These are phyloP conservation scores for Cosmia pyralina DNA, from an alignment of 2,888 invertebrate species.

Conservation along the genomic window DNA sequence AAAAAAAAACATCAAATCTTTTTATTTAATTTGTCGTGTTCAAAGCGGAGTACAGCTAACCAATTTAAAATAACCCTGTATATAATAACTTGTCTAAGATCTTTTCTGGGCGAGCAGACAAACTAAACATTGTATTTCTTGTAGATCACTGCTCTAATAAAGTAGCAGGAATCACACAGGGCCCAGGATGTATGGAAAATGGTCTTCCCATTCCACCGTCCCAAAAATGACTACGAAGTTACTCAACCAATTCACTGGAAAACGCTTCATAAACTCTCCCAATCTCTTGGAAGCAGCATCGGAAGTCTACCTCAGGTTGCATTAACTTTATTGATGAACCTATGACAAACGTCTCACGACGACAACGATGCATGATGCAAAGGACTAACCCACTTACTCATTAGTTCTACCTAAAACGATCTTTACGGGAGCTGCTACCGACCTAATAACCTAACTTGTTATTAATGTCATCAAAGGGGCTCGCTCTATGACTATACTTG, in stretches of 20 bases:
- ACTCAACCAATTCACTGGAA: neutral
- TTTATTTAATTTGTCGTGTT: too few relatives aligned
- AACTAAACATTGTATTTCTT: neutral
- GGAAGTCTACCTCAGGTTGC: neutral
- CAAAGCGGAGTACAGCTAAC: too few relatives aligned
- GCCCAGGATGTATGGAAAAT: neutral
- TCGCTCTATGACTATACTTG: neutral
- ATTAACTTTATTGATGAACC: neutral
- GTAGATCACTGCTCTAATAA: neutral
- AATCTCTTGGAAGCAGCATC: neutral
- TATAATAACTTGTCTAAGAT: neutral
- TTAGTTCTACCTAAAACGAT: neutral
- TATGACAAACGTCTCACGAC: neutral
- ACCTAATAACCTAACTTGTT: neutral
- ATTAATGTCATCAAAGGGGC: slow-evolving; percentile 7
- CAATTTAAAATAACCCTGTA: too few relatives aligned
- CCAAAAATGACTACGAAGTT: neutral
- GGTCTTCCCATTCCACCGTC: neutral
- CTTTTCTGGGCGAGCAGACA: neutral
- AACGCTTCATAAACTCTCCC: neutral
- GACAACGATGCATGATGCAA: neutral
- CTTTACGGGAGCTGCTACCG: neutral
- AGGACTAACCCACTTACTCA: neutral
- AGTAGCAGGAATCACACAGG: neutral
- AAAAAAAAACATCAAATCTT: too few relatives aligned